A percentile compares a stretch with the other conserved stretches of the same genome.
phyloP scores from a whole-genome alignment of 2,888 invertebrate genomes.

The Eupelmus urozonus region DNA sequence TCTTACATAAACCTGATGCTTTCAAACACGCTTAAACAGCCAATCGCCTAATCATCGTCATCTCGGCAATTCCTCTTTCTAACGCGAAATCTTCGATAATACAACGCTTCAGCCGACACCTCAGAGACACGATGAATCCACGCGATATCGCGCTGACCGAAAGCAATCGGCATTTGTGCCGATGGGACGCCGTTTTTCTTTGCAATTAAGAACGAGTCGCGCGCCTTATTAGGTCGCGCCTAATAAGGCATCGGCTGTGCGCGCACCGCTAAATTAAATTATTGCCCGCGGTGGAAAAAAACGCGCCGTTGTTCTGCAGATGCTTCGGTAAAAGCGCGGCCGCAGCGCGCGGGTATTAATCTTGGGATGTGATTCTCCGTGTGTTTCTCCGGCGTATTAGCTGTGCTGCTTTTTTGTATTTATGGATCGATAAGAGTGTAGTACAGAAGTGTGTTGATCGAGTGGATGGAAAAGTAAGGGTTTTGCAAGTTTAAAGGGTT shows the following conservation, averaged over 20 bases:
- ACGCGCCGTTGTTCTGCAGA: conserved; percentile 13
- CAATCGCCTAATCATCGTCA: conserved; percentile 39
- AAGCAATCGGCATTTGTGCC: conserved; percentile 16
- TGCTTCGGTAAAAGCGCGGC: conserved; percentile 9
- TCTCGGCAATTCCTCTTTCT: conserved; percentile 41
- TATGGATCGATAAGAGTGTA: too few relatives aligned
- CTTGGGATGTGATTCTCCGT: too few relatives aligned
- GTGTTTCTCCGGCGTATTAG: too few relatives aligned
- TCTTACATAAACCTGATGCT: not conserved
- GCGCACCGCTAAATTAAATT: conserved; percentile 62
- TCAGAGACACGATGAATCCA: conserved; percentile 10
- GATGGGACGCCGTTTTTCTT: conserved; percentile 56
- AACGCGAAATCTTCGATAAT: not conserved
- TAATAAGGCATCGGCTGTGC: conserved; percentile 47
- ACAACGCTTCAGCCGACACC: not conserved
- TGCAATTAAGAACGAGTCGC: conserved; percentile 55
- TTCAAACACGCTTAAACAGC: not conserved
- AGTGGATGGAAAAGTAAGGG: too few relatives aligned
- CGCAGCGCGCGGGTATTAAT: too few relatives aligned
- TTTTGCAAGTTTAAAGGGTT: too few relatives aligned
- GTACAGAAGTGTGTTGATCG: too few relatives aligned
- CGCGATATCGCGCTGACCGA: conserved; percentile 6
- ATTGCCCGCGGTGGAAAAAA: conserved; percentile 15
- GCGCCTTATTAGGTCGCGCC: conserved; percentile 59
- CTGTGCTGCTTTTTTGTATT: too few relatives aligned